Evolutionary conservation across 2,797 vertebrate species (phyloP).

Genomic region (Myotis vivesi): DNA sequence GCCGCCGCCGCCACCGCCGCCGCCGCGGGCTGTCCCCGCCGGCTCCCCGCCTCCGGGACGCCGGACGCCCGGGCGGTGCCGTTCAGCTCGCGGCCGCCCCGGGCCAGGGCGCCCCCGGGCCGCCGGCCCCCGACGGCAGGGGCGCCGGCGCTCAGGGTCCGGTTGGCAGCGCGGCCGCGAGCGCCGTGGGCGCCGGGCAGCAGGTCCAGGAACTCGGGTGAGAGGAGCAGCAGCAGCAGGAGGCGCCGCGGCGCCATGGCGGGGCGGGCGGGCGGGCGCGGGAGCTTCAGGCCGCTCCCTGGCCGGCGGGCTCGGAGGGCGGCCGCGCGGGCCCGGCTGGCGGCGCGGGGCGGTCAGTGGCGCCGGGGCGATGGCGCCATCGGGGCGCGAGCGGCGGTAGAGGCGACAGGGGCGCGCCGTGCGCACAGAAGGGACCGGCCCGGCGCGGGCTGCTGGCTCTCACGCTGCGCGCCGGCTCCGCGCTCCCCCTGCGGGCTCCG

Average conservation of each 20-base stretch:
- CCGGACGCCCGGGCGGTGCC: conserved; percentile 69
- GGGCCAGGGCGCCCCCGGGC: conserved; percentile 73
- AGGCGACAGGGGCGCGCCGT: conserved; percentile 33
- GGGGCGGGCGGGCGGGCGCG: conserved; percentile 66
- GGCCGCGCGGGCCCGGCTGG: conserved; percentile 41
- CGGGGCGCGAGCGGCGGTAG: conserved; percentile 48
- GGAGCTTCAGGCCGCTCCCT: conserved; percentile 71
- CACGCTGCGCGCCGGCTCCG: conserved; percentile 71
- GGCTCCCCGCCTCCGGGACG: conserved; percentile 62
- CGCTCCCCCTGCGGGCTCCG: conserved; percentile 65
- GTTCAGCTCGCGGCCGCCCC: conserved; percentile 73
- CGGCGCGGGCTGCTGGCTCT: conserved; percentile 55
- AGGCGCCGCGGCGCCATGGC: conserved; percentile 83
- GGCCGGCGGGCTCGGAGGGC: conserved; percentile 40
- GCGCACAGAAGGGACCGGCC: conserved; percentile 59
- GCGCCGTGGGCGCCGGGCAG: conserved; percentile 73
- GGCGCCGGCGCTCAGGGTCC: conserved; percentile 74
- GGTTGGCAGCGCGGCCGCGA: conserved; percentile 81
- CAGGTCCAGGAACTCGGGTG: conserved; percentile 78
- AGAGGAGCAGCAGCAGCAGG: conserved; percentile 79
- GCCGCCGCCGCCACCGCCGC: conserved; percentile 71
- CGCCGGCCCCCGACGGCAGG: conserved; percentile 77
- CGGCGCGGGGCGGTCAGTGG: conserved; percentile 49
- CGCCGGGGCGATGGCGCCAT: conserved; percentile 68
- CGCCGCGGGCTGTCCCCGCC: conserved; percentile 71